Evolutionary conservation across 2,888 invertebrate species (phyloP).

Genomic region (Parnassius mnemosyne): DNA sequence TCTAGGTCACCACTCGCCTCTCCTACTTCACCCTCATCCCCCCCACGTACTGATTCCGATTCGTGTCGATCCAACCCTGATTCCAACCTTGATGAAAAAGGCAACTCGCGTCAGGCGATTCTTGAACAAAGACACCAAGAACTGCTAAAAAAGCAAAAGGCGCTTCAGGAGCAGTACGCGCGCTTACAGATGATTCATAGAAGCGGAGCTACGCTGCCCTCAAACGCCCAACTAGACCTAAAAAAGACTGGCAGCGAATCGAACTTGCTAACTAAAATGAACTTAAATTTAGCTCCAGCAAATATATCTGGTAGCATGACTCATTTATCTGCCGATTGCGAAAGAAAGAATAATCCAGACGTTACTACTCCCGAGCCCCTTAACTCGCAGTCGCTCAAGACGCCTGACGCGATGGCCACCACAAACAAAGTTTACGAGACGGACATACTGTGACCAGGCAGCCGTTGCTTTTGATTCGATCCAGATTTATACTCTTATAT

Average conservation of each 20-base stretch:
- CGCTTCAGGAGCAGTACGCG: conserved; percentile 94
- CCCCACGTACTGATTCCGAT: conserved; percentile 72
- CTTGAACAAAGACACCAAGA: conserved; percentile 94
- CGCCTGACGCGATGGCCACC: conserved; percentile 69
- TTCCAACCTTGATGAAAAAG: conserved; percentile 45
- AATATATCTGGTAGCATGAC: conserved; percentile 68
- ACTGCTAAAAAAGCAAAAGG: conserved; percentile 91
- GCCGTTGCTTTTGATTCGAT: conserved; percentile 42
- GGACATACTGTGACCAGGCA: conserved; percentile 90
- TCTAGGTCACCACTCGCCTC: conserved; percentile 93
- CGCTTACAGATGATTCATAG: conserved; percentile 93
- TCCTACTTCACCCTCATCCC: conserved; percentile 87
- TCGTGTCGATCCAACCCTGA: conserved; percentile 84
- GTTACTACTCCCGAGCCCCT: conserved; percentile 26
- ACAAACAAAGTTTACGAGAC: conserved; percentile 94
- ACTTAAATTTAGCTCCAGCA: conserved; percentile 82
- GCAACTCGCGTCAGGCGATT: conserved; percentile 82
- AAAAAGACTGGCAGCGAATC: conserved; percentile 95
- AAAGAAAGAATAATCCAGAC: conserved; percentile 28
- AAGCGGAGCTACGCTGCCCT: conserved; percentile 84
- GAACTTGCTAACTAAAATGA: conserved; percentile 91
- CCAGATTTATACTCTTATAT: conserved; percentile 22
- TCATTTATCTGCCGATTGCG: conserved; percentile 52
- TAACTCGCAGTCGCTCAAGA: conserved; percentile 34
- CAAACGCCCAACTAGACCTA: conserved; percentile 83